These are phyloP conservation scores for Thrips palmi DNA, from an alignment of 1,140 invertebrate genomes.

Conservation along the genomic window DNA sequence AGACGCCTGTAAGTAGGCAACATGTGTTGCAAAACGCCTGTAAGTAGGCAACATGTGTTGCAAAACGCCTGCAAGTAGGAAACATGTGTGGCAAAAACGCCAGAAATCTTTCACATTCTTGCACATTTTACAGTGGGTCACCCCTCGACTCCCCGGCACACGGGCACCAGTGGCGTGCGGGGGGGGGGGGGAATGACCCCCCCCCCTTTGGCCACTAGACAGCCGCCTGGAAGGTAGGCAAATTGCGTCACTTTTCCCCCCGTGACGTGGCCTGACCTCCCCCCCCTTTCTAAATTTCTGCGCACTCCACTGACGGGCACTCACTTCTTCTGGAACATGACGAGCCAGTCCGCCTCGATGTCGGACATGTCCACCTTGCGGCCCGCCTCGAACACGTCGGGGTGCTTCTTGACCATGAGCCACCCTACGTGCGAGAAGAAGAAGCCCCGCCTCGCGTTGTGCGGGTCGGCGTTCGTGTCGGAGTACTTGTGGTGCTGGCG, in stretches of 20 bases:
- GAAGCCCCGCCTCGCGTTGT: conserved; percentile 44
- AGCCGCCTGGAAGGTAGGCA: no score
- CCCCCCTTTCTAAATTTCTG: not conserved
- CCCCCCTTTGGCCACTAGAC: not conserved
- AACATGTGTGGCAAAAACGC: no score
- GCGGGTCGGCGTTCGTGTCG: conserved; percentile 63
- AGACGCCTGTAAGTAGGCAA: no score
- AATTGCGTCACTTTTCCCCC: no score
- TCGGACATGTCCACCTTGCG: conserved; percentile 48
- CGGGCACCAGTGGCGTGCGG: not conserved
- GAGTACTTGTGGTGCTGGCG: conserved; percentile 24
- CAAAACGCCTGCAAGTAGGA: no score
- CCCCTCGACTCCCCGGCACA: not conserved
- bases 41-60: no score
- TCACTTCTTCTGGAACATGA: conserved; percentile 47
- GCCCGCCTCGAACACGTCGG: conserved; percentile 42
- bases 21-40: no score
- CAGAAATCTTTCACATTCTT: no score
- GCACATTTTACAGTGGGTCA: no score
- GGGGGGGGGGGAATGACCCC: not conserved
- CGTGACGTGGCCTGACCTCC: not conserved
- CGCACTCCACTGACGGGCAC: conserved; percentile 6
- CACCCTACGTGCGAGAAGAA: conserved; percentile 46
- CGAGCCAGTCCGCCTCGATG: conserved; percentile 44
- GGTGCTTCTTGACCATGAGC: conserved; percentile 36